phyloP scores from a whole-genome alignment of 2,113 vertebrate species.

The Hyaena hyaena region DNA sequence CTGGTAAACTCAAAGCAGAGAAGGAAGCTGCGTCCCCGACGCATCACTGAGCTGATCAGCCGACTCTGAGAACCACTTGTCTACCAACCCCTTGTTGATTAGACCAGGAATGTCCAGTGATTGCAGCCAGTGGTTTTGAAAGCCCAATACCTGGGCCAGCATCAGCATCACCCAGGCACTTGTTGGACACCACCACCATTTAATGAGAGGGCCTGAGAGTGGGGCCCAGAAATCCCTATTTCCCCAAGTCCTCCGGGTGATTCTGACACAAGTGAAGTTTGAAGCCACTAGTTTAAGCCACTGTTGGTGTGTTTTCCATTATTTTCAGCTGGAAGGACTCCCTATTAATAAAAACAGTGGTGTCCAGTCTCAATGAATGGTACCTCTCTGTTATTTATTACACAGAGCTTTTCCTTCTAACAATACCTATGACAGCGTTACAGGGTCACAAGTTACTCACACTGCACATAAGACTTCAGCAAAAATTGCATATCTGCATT shows the following conservation, averaged over 20 bases:
- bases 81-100: neutral
- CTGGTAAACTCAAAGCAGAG: neutral
- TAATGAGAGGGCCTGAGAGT: neutral
- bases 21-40: neutral
- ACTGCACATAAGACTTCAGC: too few relatives aligned
- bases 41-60: neutral
- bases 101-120: neutral
- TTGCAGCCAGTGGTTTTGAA: neutral
- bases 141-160: neutral
- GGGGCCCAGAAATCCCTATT: neutral
- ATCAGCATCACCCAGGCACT: too few relatives aligned
- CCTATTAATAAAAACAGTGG: neutral
- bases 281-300: neutral
- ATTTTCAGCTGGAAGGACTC: neutral
- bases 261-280: neutral
- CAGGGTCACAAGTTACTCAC: neutral
- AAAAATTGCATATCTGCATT: neutral
- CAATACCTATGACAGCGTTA: too few relatives aligned
- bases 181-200: neutral
- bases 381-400: neutral
- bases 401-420: neutral
- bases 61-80: neutral
- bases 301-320: neutral
- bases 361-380: neutral
- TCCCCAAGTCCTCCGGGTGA: neutral